Evolutionary conservation across 2,888 invertebrate genomes (phyloP).

Genomic region (Epinotia demarniana): DNA sequence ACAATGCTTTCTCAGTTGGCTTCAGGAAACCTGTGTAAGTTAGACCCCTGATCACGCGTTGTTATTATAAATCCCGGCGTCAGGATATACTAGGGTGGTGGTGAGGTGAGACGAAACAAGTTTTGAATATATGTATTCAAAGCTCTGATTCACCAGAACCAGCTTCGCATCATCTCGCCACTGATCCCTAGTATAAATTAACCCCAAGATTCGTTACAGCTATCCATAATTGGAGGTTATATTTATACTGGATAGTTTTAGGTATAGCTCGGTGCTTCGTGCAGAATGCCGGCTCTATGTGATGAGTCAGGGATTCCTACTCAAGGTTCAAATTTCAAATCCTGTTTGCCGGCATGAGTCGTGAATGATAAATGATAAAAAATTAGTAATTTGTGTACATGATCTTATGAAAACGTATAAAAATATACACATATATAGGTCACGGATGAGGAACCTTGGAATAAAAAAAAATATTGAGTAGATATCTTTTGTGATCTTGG

Average conservation of each 20-base stretch:
- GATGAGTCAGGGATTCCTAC: slow-evolving; percentile 14
- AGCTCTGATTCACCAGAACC: too few relatives aligned
- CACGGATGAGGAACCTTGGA: slow-evolving; percentile 1
- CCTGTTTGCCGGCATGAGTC: slow-evolving; percentile 16
- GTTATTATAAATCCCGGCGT: too few relatives aligned
- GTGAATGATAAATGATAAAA: not conserved
- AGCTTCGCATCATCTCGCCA: too few relatives aligned
- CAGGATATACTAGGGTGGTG: not conserved
- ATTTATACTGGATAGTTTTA: not conserved
- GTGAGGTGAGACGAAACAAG: not conserved
- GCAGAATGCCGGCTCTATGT: not conserved
- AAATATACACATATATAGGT: not conserved
- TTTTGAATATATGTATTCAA: too few relatives aligned
- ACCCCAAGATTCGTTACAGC: not conserved
- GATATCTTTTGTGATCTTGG: not conserved
- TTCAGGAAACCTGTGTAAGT: not conserved
- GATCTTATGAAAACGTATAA: slow-evolving; percentile 5
- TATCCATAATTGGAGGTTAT: not conserved
- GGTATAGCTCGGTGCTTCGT: not conserved
- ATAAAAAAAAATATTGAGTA: not conserved
- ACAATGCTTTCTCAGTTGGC: not conserved
- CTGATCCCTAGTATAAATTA: too few relatives aligned
- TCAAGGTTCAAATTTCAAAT: slow-evolving; percentile 31
- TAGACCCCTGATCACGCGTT: not conserved
- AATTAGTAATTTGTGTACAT: slow-evolving; percentile 1